These are phyloP conservation scores for Pipra filicauda DNA, from an alignment of 2,113 vertebrate species.

Conservation along the genomic window DNA sequence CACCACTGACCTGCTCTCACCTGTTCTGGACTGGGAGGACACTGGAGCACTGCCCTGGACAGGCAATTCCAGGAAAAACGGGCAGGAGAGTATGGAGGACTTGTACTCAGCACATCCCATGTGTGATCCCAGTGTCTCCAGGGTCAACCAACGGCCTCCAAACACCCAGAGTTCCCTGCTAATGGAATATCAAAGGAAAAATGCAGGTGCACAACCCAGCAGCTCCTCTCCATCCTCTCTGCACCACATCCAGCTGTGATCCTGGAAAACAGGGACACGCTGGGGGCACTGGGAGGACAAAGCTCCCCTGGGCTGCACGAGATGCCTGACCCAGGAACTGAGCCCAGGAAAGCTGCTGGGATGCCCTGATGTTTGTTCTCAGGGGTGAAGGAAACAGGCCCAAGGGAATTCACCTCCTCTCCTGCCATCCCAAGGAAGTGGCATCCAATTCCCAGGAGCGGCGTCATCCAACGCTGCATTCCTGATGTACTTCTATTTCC, in stretches of 20 bases:
- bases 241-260: rapidly evolving
- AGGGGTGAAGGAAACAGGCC: rapidly evolving
- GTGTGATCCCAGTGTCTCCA: rapidly evolving
- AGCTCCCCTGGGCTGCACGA: background rate
- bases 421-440: rapidly evolving
- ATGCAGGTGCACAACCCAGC: background rate
- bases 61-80: rapidly evolving
- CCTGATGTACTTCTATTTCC: background rate
- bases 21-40: background rate
- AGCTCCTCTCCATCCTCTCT: background rate
- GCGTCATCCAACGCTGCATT: background rate
- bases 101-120: rapidly evolving
- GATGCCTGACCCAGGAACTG: background rate
- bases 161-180: background rate
- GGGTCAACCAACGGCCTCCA: background rate
- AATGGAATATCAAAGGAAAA: rapidly evolving
- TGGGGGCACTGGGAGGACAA: too few species aligned
- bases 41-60: background rate
- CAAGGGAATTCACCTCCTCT: background rate
- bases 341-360: background rate
- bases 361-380: background rate
- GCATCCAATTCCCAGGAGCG: background rate
- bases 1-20: rapidly evolving
- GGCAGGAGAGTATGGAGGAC: rapidly evolving
- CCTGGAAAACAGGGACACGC: rapidly evolving